These are phyloP conservation scores for Pseudopipra pipra DNA, from an alignment of 2,113 vertebrate species.

Conservation along the genomic window DNA sequence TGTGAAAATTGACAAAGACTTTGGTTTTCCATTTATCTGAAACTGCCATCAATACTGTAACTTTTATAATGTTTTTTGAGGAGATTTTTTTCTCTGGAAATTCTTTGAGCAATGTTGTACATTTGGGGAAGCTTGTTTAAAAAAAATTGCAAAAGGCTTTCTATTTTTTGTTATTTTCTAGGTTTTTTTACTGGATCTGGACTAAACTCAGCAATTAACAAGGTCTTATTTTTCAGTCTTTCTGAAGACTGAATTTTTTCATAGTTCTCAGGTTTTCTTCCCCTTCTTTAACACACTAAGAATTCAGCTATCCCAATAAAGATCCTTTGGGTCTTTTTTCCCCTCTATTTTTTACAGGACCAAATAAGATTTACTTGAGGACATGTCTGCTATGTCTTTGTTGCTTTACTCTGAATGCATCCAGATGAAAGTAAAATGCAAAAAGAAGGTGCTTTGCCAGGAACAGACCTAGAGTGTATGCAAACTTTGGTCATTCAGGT, in stretches of 20 bases:
- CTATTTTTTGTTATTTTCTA: not conserved
- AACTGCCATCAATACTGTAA: not conserved
- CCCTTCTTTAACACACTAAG: not conserved
- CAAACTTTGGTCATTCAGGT: not conserved
- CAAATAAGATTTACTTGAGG: not conserved
- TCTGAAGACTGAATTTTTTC: not conserved
- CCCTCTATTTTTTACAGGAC: not conserved
- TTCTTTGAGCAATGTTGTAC: not conserved
- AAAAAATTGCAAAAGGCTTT: not conserved
- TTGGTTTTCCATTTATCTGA: not conserved
- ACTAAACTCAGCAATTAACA: not conserved
- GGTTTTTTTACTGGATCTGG: not conserved
- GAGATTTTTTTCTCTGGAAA: not conserved
- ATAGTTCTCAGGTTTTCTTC: not conserved
- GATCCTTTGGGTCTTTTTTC: not conserved
- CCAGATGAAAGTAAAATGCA: not conserved
- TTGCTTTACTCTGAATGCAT: not conserved
- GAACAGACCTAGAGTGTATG: not conserved
- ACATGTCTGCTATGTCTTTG: not conserved
- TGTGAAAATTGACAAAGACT: constrained; percentile 6
- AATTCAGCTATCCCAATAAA: not conserved
- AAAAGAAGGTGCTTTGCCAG: not conserved
- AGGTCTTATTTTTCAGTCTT: not conserved
- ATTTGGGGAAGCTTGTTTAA: not conserved
- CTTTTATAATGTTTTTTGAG: not conserved